Evolutionary conservation across 2,888 invertebrate genomes (phyloP), one percentile per base, ranked within the genome.

Genomic region (Caenorhabditis sulstoni): DNA sequence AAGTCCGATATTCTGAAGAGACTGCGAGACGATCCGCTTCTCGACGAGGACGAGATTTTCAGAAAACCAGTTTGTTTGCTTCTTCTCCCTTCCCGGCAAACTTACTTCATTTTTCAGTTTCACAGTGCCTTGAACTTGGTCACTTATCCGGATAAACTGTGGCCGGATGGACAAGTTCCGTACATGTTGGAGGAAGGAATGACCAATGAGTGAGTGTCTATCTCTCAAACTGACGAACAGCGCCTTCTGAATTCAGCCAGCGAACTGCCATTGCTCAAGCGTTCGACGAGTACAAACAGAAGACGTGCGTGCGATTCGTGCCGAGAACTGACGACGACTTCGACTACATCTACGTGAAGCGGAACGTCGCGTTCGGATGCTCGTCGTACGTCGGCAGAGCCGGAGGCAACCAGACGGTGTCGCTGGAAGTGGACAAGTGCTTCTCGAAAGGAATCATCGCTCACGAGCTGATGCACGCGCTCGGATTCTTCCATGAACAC

Each of bases 401-500:
- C 49, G 94, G 95, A 0, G 94, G 94, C 0, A 92, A 93, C 12
- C 95, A 95, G 90, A 92, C 94, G 3, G 92, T 95, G 0, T 94
- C 94, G 0, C 91, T 95, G 49, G 94, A 90, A 68, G 83, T 90
- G 1, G 87, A 88, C 47, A 90, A 90, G 52, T 92, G 92, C 81
- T 90, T 91, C 70, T 88, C 87, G 11, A 91, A 91, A 67, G 92
- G 94, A 16, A 94, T 94, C 11, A 92, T 94, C 3, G 93, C 94
- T 8, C 94, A 95, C 89, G 95, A 95, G 90, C 92, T 95, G 90
- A 92, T 95, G 86, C 95, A 95, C 88, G 84, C 86, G 9, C 90
- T 94, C 1, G 95, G 95, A 0, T 95, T 95, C 90, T 94, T 94
- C 90, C 95, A 95, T 88, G 95, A 95, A 91, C 95, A 95, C 89